phyloP scores from a whole-genome alignment of 2,888 invertebrate species.

The Lithophane semibrunnea region DNA sequence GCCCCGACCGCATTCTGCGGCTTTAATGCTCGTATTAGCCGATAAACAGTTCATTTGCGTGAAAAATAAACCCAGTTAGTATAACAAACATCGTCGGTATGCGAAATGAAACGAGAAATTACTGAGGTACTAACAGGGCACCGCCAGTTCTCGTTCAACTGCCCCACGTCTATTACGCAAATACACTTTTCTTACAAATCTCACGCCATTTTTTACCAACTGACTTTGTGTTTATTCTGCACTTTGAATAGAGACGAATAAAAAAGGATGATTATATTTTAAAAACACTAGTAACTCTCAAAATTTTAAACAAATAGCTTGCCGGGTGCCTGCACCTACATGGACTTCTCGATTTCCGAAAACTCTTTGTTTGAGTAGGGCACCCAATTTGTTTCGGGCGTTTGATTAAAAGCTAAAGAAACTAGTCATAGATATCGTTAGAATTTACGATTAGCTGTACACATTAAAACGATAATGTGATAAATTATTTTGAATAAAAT shows the following conservation, averaged over 20 bases:
- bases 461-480: constrained; percentile 60
- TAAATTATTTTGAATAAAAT: constrained; percentile 68
- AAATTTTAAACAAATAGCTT: neutral
- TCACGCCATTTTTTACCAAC: constrained; percentile 41
- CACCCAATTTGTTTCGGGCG: neutral
- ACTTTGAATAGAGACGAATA: constrained; percentile 29
- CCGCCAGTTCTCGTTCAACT: constrained; percentile 55
- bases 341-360: neutral
- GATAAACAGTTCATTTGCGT: constrained; percentile 81
- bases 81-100: constrained; percentile 78
- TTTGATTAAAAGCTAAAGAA: constrained; percentile 15
- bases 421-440: constrained; percentile 26
- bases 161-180: constrained; percentile 33
- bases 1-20: constrained; percentile 76
- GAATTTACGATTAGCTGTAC: constrained; percentile 49
- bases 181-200: constrained; percentile 49
- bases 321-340: neutral
- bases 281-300: neutral
- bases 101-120: constrained; percentile 75
- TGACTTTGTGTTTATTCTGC: constrained; percentile 17
- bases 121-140: constrained; percentile 61
- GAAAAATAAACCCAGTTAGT: constrained; percentile 82
- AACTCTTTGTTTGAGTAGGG: neutral
- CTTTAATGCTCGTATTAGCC: constrained; percentile 78
- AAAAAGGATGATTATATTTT: constrained; percentile 11